phyloP scores from a whole-genome alignment of 2,113 vertebrate genomes.

The Lophochroa leadbeateri region DNA sequence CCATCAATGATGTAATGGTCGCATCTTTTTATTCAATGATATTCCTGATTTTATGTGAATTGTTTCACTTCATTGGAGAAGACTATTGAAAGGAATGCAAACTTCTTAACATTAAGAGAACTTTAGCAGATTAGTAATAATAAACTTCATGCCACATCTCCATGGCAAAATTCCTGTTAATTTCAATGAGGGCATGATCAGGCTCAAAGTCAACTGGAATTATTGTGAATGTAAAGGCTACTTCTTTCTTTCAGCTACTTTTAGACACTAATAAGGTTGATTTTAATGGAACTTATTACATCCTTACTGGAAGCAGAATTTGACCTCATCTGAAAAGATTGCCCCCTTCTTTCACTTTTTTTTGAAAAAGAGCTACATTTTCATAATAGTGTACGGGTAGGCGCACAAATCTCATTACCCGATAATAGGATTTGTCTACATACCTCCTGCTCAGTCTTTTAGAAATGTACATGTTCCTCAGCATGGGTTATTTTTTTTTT shows the following conservation, averaged over 20 bases:
- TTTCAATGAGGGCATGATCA: not conserved
- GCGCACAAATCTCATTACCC: slow-evolving; percentile 73
- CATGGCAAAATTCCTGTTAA: not conserved
- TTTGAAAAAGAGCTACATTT: slow-evolving; percentile 69
- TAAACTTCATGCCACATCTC: not conserved
- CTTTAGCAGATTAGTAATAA: slow-evolving; percentile 8
- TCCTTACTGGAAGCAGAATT: slow-evolving; percentile 67
- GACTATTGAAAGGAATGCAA: not conserved
- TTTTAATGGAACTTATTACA: slow-evolving; percentile 65
- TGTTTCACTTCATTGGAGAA: not conserved
- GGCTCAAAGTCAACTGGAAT: slow-evolving; percentile 15
- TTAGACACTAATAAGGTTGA: slow-evolving; percentile 53
- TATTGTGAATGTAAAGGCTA: slow-evolving; percentile 34
- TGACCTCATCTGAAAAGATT: slow-evolving; percentile 61
- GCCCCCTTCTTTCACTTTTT: slow-evolving; percentile 54
- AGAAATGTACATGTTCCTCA: slow-evolving; percentile 67
- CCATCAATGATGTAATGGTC: not conserved
- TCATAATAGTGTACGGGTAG: slow-evolving; percentile 66
- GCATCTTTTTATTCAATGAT: not conserved
- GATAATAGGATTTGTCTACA: slow-evolving; percentile 79
- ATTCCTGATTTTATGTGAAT: not conserved
- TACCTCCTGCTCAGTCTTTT: slow-evolving; percentile 71
- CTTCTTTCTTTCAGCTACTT: slow-evolving; percentile 55
- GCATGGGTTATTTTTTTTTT: slow-evolving; percentile 28
- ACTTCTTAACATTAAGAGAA: not conserved